These are phyloP conservation scores for Erebia ligea DNA, from an alignment of 2,888 invertebrate species.

Conservation along the genomic window DNA sequence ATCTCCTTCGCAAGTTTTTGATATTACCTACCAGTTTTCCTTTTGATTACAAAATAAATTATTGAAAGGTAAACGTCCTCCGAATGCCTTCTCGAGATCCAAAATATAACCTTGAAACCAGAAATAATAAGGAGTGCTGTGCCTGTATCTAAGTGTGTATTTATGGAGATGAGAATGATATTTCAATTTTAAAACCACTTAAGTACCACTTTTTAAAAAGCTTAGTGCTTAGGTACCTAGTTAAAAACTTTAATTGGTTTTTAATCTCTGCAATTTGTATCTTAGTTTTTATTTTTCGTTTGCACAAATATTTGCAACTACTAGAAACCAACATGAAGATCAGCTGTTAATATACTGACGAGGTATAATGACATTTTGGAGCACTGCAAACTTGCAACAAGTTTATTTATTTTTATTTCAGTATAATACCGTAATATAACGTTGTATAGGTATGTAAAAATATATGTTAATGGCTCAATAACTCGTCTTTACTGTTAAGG, in stretches of 20 bases:
- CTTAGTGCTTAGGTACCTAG: not conserved
- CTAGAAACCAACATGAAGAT: too few relatives aligned
- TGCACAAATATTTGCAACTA: too few relatives aligned
- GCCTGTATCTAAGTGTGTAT: not conserved
- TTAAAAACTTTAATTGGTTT: not conserved
- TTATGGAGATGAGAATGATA: not conserved
- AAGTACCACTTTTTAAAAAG: not conserved
- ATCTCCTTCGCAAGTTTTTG: not conserved
- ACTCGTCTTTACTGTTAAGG: conserved; percentile 37
- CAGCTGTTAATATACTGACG: too few relatives aligned
- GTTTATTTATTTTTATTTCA: not conserved
- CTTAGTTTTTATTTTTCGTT: too few relatives aligned
- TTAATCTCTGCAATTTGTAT: not conserved
- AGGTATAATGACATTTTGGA: too few relatives aligned
- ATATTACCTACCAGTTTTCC: conserved; percentile 9
- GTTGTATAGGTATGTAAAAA: conserved; percentile 19
- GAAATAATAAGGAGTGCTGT: not conserved
- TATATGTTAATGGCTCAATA: conserved; percentile 28
- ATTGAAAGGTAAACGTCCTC: conserved; percentile 12
- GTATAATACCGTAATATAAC: conserved; percentile 23
- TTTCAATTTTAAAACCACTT: not conserved
- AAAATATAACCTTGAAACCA: conserved; percentile 3
- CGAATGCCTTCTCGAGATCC: not conserved
- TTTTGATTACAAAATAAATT: conserved; percentile 14
- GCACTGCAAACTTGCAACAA: too few relatives aligned